Evolutionary conservation across 2,888 invertebrate species (phyloP).

Genomic region (Caenorhabditis japonica): DNA sequence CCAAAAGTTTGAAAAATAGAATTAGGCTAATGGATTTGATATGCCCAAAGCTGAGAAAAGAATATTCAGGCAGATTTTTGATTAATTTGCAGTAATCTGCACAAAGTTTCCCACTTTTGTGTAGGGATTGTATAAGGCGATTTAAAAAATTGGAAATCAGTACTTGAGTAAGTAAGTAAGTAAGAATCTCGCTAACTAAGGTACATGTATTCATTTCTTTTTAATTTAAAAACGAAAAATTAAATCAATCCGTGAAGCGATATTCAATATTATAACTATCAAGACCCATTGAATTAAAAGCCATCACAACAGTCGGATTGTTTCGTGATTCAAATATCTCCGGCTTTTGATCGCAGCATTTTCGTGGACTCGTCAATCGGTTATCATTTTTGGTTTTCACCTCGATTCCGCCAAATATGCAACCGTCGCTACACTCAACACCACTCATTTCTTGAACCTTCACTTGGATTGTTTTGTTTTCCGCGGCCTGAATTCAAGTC

Average conservation of each 20-base stretch:
- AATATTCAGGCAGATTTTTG: too few species aligned
- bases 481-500: slow-evolving; percentile 14
- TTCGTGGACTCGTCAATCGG: slow-evolving; percentile 24
- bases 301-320: slow-evolving; percentile 24
- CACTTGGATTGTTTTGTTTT: slow-evolving; percentile 6
- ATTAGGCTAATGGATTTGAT: too few species aligned
- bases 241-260: not conserved
- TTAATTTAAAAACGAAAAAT: too few species aligned
- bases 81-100: too few species aligned
- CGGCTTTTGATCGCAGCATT: not conserved
- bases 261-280: slow-evolving; percentile 17
- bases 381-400: not conserved
- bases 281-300: slow-evolving; percentile 13
- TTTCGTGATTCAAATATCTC: slow-evolving; percentile 2
- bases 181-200: too few species aligned
- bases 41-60: too few species aligned
- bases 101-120: too few species aligned
- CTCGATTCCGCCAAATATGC: not conserved
- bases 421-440: not conserved
- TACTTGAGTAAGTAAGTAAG: too few species aligned
- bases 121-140: too few species aligned
- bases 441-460: not conserved
- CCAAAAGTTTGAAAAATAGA: too few species aligned
- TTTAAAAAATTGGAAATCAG: too few species aligned
- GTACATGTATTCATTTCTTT: too few species aligned